Conservation (phyloP, 1,140 invertebrate genomes). For the Cotesia glomerata region DNA sequence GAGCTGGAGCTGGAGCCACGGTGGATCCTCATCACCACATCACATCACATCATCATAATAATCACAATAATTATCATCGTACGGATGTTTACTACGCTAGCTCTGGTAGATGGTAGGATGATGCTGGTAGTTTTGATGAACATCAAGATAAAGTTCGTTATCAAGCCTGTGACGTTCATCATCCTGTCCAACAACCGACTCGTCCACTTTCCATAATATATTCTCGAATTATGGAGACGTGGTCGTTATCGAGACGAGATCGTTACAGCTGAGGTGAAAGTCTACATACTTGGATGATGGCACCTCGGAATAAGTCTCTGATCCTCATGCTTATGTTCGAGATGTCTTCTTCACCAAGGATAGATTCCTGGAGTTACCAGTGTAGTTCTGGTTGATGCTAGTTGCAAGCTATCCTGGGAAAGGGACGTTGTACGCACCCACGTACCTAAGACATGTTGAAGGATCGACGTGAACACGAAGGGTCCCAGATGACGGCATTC, state of each 20-base stretch:
- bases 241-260: conserved; percentile 29
- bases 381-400: background rate
- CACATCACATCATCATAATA: too few relatives aligned
- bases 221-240: conserved; percentile 27
- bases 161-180: conserved; percentile 15
- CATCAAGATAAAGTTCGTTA: conserved; percentile 17
- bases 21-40: too few relatives aligned
- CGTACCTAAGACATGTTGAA: too few relatives aligned
- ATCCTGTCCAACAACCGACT: conserved; percentile 14
- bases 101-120: too few relatives aligned
- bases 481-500: too few relatives aligned
- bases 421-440: too few relatives aligned
- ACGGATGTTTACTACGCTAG: too few relatives aligned
- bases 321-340: too few relatives aligned
- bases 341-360: background rate
- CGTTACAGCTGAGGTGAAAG: conserved; percentile 30
- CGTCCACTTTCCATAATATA: conserved; percentile 34
- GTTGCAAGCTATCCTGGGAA: background rate
- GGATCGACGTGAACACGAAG: too few relatives aligned
- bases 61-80: too few relatives aligned
- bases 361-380: background rate
- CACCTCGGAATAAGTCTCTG: conserved; percentile 1
- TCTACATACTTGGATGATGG: conserved; percentile 8
- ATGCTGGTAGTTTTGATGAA: too few relatives aligned
- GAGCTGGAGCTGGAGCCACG: too few relatives aligned